phyloP scores from a whole-genome alignment of 2,113 vertebrate genomes.

The Festucalex cinctus region DNA sequence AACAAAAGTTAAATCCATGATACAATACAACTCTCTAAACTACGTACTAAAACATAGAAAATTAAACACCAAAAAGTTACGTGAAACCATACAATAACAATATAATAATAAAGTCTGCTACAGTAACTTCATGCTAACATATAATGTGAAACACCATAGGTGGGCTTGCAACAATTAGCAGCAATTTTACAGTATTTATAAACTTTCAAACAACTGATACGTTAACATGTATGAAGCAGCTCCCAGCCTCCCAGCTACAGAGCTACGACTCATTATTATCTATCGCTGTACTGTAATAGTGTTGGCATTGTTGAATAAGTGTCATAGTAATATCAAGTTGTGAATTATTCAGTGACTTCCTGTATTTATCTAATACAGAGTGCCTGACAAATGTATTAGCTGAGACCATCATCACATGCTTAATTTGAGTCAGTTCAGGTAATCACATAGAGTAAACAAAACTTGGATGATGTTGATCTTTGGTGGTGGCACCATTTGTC shows the following conservation, averaged over 20 bases:
- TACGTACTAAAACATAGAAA: neutral
- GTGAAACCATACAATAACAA: neutral
- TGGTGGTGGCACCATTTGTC: neutral
- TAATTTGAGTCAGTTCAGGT: neutral
- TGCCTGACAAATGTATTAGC: no score
- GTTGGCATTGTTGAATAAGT: neutral
- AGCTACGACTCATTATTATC: no score
- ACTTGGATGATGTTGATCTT: neutral
- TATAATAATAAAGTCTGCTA: no score
- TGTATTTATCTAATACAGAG: no score
- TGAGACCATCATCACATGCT: neutral
- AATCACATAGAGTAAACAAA: neutral
- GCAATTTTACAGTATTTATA: no score
- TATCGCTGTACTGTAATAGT: neutral
- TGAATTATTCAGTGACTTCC: no score
- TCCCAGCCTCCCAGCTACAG: no score
- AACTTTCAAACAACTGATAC: no score
- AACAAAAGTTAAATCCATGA: neutral
- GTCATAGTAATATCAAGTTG: no score
- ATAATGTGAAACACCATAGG: no score
- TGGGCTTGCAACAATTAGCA: no score
- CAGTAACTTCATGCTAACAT: neutral
- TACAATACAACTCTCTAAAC: neutral
- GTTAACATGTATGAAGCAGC: no score
- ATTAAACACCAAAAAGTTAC: neutral